These are phyloP conservation scores for Eristalis intricaria DNA, from an alignment of 2,888 invertebrate genomes.

Conservation along the genomic window DNA sequence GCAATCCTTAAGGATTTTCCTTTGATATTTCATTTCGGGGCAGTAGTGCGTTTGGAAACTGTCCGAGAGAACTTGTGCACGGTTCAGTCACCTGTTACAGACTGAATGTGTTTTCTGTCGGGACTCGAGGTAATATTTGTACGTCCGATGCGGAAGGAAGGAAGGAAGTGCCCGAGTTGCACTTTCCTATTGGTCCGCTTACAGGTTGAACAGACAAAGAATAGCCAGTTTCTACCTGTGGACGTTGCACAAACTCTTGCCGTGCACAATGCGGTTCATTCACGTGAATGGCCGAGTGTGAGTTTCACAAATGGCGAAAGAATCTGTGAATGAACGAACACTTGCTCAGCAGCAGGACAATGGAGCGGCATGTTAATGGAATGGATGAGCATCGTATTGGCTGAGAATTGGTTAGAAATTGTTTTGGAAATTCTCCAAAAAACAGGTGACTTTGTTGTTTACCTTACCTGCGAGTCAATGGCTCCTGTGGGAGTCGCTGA, in stretches of 20 bases:
- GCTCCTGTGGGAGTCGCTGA: constrained; percentile 1
- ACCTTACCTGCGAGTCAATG: neutral
- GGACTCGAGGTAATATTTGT: constrained; percentile 18
- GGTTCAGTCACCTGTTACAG: constrained; percentile 59
- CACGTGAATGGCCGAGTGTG: neutral
- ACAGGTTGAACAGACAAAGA: constrained; percentile 33
- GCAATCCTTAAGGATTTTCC: constrained; percentile 71
- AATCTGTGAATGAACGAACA: constrained; percentile 48
- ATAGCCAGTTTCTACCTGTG: constrained; percentile 21
- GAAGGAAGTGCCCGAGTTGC: neutral
- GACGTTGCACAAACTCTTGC: neutral
- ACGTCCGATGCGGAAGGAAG: constrained; percentile 13
- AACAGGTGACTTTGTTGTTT: constrained; percentile 5
- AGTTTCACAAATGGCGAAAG: constrained; percentile 27
- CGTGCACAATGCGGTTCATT: neutral
- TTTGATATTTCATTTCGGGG: constrained; percentile 72
- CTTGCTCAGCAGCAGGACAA: constrained; percentile 15
- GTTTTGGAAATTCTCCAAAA: neutral
- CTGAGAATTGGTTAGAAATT: neutral
- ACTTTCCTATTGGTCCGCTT: constrained; percentile 55
- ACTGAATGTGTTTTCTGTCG: constrained; percentile 41
- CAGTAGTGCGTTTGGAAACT: neutral
- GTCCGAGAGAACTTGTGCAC: constrained; percentile 16
- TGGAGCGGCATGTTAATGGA: neutral
- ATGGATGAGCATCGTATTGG: neutral